Evolutionary conservation across 2,888 invertebrate species (phyloP).

Genomic region (Andrena bicolor): DNA sequence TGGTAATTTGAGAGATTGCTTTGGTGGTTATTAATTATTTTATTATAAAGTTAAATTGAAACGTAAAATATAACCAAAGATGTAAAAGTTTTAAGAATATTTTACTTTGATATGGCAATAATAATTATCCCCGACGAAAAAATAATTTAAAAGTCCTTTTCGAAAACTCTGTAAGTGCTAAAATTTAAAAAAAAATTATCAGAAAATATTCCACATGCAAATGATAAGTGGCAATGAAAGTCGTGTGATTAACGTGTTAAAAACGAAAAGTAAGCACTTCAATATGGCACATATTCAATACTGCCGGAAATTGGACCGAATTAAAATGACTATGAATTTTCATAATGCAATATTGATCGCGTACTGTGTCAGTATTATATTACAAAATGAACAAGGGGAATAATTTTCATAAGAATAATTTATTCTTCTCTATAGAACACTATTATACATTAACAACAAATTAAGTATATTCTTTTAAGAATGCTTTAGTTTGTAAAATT

Average conservation of each 20-base stretch:
- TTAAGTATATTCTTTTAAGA: background rate
- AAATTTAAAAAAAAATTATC: too few species aligned
- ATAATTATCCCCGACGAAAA: too few species aligned
- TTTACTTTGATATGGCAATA: too few species aligned
- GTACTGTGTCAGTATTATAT: background rate
- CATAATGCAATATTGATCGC: background rate
- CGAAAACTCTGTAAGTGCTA: too few species aligned
- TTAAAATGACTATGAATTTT: conserved; percentile 4
- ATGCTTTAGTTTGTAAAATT: background rate
- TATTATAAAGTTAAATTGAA: background rate
- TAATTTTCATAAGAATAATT: background rate
- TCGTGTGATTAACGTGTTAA: background rate
- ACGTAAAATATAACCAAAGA: background rate
- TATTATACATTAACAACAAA: background rate
- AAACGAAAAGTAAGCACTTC: background rate
- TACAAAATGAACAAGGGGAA: background rate
- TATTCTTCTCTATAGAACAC: background rate
- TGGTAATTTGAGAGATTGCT: background rate
- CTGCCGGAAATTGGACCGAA: conserved; percentile 4
- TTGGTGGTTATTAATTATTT: background rate
- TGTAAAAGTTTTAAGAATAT: too few species aligned
- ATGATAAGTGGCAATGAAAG: background rate
- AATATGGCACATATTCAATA: conserved; percentile 4
- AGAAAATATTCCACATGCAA: too few species aligned
- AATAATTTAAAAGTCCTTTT: too few species aligned